phyloP scores from a whole-genome alignment of 2,888 invertebrate genomes.

The Pyrocoelia pectoralis region DNA sequence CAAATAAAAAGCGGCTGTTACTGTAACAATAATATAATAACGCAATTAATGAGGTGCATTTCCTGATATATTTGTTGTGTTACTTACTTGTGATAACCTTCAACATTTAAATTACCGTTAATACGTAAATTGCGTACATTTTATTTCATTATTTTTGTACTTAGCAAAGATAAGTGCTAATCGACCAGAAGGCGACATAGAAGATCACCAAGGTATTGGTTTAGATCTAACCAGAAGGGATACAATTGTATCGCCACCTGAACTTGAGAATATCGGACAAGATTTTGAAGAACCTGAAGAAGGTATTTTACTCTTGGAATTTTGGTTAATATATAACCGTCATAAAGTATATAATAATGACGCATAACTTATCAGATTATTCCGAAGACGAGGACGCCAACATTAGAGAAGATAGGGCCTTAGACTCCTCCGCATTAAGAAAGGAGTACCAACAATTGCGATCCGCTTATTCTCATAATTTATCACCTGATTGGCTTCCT shows the following conservation, averaged over 20 bases:
- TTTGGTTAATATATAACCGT: constrained; percentile 12
- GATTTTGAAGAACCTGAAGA: constrained; percentile 53
- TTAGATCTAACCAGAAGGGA: constrained; percentile 59
- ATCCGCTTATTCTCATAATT: constrained; percentile 52
- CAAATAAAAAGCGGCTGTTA: constrained; percentile 17
- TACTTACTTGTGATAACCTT: constrained; percentile 9
- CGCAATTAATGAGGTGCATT: constrained; percentile 32
- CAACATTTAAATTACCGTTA: constrained; percentile 8
- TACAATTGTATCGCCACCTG: constrained; percentile 60
- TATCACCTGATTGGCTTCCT: constrained; percentile 50
- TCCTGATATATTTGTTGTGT: constrained; percentile 27
- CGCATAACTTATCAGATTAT: constrained; percentile 46
- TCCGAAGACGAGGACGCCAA: constrained; percentile 58
- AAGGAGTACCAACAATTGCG: constrained; percentile 54
- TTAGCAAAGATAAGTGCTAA: background rate
- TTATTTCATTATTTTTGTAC: constrained; percentile 9
- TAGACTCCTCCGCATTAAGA: constrained; percentile 17
- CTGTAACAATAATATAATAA: constrained; percentile 19
- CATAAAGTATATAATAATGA: constrained; percentile 19
- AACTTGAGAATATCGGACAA: constrained; percentile 54
- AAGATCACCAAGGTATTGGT: constrained; percentile 21
- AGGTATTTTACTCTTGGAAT: constrained; percentile 46
- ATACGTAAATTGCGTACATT: background rate
- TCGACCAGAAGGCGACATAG: background rate
- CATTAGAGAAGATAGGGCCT: constrained; percentile 47